Evolutionary conservation across 1,140 invertebrate genomes (phyloP).

Genomic region (Maniola jurtina): DNA sequence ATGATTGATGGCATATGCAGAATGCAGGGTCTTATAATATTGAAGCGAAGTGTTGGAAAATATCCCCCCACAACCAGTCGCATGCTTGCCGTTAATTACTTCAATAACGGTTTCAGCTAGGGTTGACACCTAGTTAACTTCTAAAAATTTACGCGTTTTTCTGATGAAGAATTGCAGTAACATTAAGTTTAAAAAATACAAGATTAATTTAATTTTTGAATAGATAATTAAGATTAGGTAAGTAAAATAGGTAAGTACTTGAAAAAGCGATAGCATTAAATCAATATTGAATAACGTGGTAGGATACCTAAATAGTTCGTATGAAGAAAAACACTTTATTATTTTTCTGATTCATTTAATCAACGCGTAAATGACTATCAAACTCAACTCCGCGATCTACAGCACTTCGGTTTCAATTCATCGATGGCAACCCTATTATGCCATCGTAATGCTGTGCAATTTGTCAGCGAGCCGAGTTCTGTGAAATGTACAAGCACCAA

Average conservation of each 20-base stretch:
- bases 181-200: too few species aligned
- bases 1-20: not conserved
- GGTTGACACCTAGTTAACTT: not conserved
- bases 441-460: not conserved
- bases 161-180: too few species aligned
- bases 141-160: too few species aligned
- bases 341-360: too few species aligned
- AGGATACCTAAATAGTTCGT: too few species aligned
- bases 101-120: constrained; percentile 1
- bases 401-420: not conserved
- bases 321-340: too few species aligned
- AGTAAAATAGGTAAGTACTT: too few species aligned
- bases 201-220: too few species aligned
- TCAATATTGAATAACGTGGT: too few species aligned
- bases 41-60: constrained; percentile 1
- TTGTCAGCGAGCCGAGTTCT: constrained; percentile 3
- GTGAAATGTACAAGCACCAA: constrained; percentile 1
- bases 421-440: not conserved
- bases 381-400: not conserved
- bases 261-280: too few species aligned
- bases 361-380: not conserved
- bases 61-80: constrained; percentile 1
- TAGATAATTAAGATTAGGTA: too few species aligned
- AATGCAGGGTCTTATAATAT: not conserved
- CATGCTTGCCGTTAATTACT: constrained; percentile 6